A percentile compares a stretch with the other conserved stretches of the same genome.
phyloP scores from a whole-genome alignment of 37 sponge, comb jelly and placozoan genomes.

The Beroe ovata region DNA sequence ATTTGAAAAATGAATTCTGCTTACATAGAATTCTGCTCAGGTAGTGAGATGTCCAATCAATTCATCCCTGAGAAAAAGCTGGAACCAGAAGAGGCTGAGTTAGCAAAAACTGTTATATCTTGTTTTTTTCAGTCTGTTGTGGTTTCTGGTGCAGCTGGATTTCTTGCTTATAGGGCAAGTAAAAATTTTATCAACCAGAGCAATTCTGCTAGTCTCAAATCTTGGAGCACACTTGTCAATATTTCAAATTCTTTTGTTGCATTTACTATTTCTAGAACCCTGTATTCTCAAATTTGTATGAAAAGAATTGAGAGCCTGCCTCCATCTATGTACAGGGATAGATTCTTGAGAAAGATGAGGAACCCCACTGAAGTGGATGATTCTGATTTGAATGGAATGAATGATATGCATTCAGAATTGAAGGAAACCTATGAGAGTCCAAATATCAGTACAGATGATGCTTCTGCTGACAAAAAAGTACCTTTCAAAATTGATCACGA shows the following conservation, averaged over 20 bases:
- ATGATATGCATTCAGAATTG: not conserved
- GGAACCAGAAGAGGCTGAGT: not conserved
- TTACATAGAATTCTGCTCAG: no score
- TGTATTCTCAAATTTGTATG: not conserved
- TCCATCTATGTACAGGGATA: not conserved
- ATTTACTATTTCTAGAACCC: not conserved
- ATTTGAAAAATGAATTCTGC: no score
- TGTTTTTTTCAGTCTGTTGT: not conserved
- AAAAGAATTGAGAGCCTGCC: not conserved
- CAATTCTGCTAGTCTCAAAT: not conserved
- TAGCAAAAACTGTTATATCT: not conserved
- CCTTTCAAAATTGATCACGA: no score
- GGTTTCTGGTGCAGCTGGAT: not conserved
- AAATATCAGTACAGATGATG: not conserved
- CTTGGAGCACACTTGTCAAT: conserved; percentile 13
- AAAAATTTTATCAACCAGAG: not conserved
- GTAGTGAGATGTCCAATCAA: no score
- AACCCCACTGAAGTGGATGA: not conserved
- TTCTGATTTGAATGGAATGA: not conserved
- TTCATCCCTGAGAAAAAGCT: no score
- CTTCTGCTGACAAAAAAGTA: not conserved
- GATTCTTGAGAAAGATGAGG: not conserved
- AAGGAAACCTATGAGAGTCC: not conserved
- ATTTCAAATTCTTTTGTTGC: not conserved
- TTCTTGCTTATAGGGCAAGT: not conserved